Evolutionary conservation across 2,113 vertebrate genomes (phyloP).

Genomic region (Prunella himalayana): DNA sequence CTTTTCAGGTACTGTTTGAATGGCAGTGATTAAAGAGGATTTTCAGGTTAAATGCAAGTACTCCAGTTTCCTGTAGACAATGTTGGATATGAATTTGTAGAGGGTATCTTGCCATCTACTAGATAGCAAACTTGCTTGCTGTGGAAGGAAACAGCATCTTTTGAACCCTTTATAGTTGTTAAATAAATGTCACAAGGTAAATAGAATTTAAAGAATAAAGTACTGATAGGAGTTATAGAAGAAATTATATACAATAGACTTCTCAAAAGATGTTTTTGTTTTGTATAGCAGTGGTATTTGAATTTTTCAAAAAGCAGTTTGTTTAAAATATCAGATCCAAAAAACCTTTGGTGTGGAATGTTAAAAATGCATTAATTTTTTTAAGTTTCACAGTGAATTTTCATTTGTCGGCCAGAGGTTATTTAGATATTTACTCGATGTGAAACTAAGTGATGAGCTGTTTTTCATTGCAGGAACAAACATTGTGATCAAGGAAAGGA

Average conservation of each 20-base stretch:
- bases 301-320: neutral
- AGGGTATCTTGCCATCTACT: neutral
- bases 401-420: neutral
- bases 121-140: neutral
- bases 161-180: neutral
- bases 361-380: neutral
- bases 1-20: neutral
- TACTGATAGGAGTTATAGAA: neutral
- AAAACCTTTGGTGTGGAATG: neutral
- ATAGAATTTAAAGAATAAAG: neutral
- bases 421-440: neutral
- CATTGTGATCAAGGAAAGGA: neutral
- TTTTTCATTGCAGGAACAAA: neutral
- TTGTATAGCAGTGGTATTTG: neutral
- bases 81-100: neutral
- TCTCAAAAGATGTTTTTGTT: neutral
- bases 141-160: neutral
- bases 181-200: neutral
- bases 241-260: neutral
- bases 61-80: neutral
- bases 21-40: neutral
- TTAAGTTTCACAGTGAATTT: neutral
- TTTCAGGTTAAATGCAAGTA: neutral
- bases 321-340: neutral
- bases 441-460: neutral